Evolutionary conservation across 2,797 vertebrate species (phyloP).

Genomic region (Rhinichthys osculus): DNA sequence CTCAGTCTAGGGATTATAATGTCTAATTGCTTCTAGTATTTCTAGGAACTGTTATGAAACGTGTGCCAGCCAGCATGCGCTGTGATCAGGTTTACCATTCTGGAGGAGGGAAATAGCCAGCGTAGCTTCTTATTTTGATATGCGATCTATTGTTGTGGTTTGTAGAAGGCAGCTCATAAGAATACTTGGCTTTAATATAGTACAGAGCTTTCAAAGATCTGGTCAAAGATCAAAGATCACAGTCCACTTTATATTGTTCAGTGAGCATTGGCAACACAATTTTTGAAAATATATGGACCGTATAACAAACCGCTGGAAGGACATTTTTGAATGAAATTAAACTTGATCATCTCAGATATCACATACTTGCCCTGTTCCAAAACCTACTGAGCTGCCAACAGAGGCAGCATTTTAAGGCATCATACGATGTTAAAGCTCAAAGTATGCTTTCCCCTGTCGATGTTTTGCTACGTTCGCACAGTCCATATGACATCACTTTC

Average conservation of each 20-base stretch:
- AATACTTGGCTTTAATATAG: slow-evolving; percentile 37
- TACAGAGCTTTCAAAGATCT: slow-evolving; percentile 26
- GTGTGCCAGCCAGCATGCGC: slow-evolving; percentile 52
- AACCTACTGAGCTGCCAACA: background rate
- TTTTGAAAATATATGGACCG: background rate
- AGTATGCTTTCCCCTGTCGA: background rate
- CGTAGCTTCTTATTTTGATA: slow-evolving; percentile 49
- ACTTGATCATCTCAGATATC: background rate
- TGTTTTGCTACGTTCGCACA: background rate
- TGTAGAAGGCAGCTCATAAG: slow-evolving; percentile 44
- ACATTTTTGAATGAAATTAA: background rate
- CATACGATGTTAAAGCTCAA: background rate
- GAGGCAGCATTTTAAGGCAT: background rate
- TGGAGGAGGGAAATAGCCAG: slow-evolving; percentile 27
- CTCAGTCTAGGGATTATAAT: background rate
- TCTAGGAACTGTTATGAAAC: slow-evolving; percentile 7
- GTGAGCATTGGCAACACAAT: slow-evolving; percentile 9
- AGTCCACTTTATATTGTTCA: slow-evolving; percentile 6
- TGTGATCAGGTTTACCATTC: slow-evolving; percentile 43
- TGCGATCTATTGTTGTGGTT: slow-evolving; percentile 48
- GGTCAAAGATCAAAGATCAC: background rate
- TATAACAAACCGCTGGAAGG: slow-evolving; percentile 13
- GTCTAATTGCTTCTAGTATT: slow-evolving; percentile 14
- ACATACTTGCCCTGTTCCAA: background rate
- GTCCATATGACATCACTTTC: background rate